A percentile compares a stretch with the other conserved stretches of the same genome.
These are phyloP conservation scores for pig (Sus scrofa) DNA, from an alignment of 2,113 vertebrate genomes.

Conservation along the genomic window T2T-Sscrofa CM000824.6:178363001-178363500, in stretches of 20 bases:
- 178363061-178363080: background rate
- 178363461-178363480: background rate
- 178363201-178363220: background rate
- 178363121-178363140: background rate
- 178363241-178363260: background rate
- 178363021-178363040: background rate
- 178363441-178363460: background rate
- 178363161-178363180: background rate
- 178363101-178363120: background rate
- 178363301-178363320: background rate
- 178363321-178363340: background rate
- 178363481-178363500: background rate
- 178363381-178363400: background rate
- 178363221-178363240: no score
- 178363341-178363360: background rate
- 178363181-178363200: background rate
- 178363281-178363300: background rate
- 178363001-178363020: constrained; percentile 16
- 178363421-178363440: background rate
- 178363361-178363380: constrained; percentile 3
- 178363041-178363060: constrained; percentile 33
- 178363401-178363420: background rate
- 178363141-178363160: background rate
- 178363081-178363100: background rate
- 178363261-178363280: background rate